phyloP scores from a whole-genome alignment of 2,113 vertebrate species.

The Pterocles gutturalis region DNA sequence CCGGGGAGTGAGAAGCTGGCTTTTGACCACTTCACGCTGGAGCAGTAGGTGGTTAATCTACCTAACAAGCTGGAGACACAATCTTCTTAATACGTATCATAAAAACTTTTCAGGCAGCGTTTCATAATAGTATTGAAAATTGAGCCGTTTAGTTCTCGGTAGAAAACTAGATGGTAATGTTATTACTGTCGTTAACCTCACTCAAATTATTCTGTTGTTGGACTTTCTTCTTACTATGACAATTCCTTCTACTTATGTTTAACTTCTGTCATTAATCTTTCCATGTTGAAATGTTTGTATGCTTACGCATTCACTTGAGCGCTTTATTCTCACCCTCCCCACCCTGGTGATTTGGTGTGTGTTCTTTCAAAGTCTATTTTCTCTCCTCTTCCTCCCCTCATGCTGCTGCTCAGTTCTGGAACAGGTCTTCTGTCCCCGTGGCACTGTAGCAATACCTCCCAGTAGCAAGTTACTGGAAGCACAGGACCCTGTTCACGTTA shows the following conservation, averaged over 20 bases:
- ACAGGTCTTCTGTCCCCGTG: background rate
- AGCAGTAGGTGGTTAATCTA: slow-evolving; percentile 68
- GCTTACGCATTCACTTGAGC: background rate
- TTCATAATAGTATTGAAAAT: slow-evolving; percentile 46
- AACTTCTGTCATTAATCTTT: slow-evolving; percentile 1
- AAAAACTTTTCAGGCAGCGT: slow-evolving; percentile 54
- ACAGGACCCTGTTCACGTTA: background rate
- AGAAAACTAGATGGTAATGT: slow-evolving; percentile 13
- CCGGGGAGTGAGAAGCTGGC: background rate
- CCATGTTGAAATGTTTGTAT: background rate
- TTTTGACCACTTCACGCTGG: slow-evolving; percentile 7
- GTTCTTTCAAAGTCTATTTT: background rate
- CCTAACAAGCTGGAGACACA: slow-evolving; percentile 45
- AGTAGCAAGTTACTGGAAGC: background rate
- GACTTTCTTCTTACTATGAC: slow-evolving; percentile 28
- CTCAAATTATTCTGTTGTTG: slow-evolving; percentile 13
- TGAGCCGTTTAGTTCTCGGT: slow-evolving; percentile 25
- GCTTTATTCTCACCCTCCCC: background rate
- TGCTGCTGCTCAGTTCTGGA: background rate
- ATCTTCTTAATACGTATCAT: slow-evolving; percentile 42
- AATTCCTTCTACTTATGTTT: slow-evolving; percentile 4
- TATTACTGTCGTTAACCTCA: slow-evolving; percentile 55
- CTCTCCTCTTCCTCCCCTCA: background rate
- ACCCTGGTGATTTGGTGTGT: background rate
- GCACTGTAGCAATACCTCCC: background rate